Conservation (phyloP, 2,113 vertebrate species). For the Kobus ellipsiprymnus region DNA sequence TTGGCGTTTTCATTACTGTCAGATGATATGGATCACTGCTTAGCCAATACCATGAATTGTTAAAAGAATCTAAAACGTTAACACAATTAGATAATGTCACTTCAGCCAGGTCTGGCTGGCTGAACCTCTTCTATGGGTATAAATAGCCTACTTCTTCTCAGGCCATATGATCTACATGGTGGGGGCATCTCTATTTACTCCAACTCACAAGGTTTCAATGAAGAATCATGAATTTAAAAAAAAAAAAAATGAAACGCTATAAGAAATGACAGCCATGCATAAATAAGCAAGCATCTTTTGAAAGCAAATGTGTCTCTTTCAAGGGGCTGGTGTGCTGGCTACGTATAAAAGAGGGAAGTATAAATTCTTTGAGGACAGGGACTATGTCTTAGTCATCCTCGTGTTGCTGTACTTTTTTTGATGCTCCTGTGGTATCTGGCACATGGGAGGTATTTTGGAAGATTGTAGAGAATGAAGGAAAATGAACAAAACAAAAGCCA, state of each 20-base stretch:
- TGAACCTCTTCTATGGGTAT: background rate
- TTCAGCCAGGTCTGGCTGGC: background rate
- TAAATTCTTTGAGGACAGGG: background rate
- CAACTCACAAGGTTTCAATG: background rate
- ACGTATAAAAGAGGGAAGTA: background rate
- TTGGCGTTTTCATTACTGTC: conserved; percentile 38
- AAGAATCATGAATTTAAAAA: conserved; percentile 34
- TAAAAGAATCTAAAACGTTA: conserved; percentile 16
- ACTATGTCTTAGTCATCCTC: background rate
- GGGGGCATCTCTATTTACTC: background rate
- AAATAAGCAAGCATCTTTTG: background rate
- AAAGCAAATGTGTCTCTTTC: background rate
- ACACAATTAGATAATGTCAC: conserved; percentile 47
- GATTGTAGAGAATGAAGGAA: background rate
- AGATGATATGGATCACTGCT: conserved; percentile 16
- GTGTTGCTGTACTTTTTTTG: rapidly evolving
- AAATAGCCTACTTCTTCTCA: background rate
- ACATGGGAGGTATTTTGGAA: background rate
- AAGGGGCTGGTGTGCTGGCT: background rate
- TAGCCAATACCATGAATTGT: conserved; percentile 30
- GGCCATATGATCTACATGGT: background rate
- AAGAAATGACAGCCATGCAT: background rate
- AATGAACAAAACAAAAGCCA: background rate
- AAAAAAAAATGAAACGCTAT: background rate
- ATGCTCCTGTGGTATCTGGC: background rate